Base-by-base conservation (phyloP, 2,888 invertebrate genomes). In the Mythimna impura region DNA sequence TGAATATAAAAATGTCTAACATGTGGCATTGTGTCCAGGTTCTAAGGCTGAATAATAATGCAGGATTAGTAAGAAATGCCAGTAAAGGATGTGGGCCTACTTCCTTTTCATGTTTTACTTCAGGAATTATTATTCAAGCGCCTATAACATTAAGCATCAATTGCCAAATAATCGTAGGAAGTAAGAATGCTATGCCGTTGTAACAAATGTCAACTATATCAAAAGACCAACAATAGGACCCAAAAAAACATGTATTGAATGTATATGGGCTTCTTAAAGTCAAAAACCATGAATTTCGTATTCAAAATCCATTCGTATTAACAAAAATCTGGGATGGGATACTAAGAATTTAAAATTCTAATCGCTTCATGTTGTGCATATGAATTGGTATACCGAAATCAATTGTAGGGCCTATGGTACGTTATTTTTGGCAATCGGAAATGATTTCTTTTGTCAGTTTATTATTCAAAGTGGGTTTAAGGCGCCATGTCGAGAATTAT, bases 301-400 rank as follows among this genome's bases (percentile, higher is more conserved):
- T 94, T 94, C 94, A 69, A 73, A 76, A 83, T 87, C 83, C 92
- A 91, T 88, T 81, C 73, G 90, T 91, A 94, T 94, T 93, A 93
- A 93, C 93, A 88, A 94, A 95, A 94, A 94, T 94, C 90, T 91
- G 89, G 83, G 83, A 89, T 86, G 87, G 79, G 83, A 85, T 86
- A 87, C 78, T 63, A 71, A 64, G 86, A 91, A 94, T 94, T 93
- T 92, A 82, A 92, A 94, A 88, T 92, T 91, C 86, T 87, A 89
- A 90, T 88, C 81, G 78, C 69, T 76, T 66, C 76, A 72, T 64
- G 40, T 69, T 66, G 68, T 60, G 93, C 87, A 94, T 94, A 87
- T 86, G 85, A 91, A 94, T 90, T 76, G 80, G 62, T 68, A 22
- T 86, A 82, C 82, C 83, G 79, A 89, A 89, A 89, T 88, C 83